phyloP scores from a whole-genome alignment of 2,113 vertebrate genomes.

The Ageneiosus marmoratus region DNA sequence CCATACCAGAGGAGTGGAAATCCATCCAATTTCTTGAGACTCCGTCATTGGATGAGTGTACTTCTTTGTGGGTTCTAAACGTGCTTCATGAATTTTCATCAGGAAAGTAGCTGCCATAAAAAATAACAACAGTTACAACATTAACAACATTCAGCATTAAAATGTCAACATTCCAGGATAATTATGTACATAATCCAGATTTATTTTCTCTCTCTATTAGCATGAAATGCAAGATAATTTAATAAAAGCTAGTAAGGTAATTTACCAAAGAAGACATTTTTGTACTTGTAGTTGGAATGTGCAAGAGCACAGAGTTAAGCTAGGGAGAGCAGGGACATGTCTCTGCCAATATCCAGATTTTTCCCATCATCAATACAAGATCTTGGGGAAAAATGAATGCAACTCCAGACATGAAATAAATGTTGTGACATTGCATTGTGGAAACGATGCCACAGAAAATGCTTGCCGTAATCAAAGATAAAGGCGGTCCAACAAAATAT shows the following conservation, averaged over 20 bases:
- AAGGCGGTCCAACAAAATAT: too few relatives aligned
- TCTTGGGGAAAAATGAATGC: too few relatives aligned
- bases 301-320: too few relatives aligned
- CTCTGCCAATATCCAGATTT: too few relatives aligned
- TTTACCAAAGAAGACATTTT: background rate
- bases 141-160: background rate
- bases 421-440: too few relatives aligned
- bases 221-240: background rate
- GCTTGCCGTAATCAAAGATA: too few relatives aligned
- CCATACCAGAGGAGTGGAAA: conserved; percentile 80
- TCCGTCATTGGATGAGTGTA: conserved; percentile 81
- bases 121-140: background rate
- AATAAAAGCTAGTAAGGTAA: background rate
- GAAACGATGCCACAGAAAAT: too few relatives aligned
- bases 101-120: conserved; percentile 74
- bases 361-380: too few relatives aligned
- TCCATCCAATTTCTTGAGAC: conserved; percentile 89
- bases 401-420: too few relatives aligned
- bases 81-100: conserved; percentile 72
- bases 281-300: background rate
- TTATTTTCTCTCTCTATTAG: background rate
- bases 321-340: too few relatives aligned
- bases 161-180: background rate
- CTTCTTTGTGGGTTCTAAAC: conserved; percentile 79
- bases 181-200: background rate